phyloP scores from a whole-genome alignment of 2,113 vertebrate species.

The Vulpes lagopus region DNA sequence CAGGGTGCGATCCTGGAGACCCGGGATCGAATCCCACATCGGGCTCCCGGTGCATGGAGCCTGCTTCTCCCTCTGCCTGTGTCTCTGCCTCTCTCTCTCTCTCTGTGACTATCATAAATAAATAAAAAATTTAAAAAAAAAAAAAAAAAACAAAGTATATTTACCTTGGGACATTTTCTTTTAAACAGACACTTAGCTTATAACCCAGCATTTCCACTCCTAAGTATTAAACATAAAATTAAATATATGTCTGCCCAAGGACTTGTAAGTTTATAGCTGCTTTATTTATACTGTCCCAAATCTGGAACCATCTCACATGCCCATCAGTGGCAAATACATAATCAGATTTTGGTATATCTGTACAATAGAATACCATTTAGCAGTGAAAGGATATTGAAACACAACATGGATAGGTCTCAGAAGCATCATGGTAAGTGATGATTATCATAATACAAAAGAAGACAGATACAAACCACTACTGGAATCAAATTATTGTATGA shows the following conservation, averaged over 20 bases:
- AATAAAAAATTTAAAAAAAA: too few species aligned
- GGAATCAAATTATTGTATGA: neutral
- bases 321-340: neutral
- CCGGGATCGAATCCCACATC: too few species aligned
- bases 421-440: neutral
- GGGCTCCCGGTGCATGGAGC: too few species aligned
- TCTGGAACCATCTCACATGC: neutral
- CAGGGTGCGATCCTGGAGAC: too few species aligned
- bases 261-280: neutral
- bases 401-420: neutral
- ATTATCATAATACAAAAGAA: neutral
- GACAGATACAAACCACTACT: neutral
- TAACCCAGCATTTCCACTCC: neutral
- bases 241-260: neutral
- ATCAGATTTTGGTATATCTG: constrained; percentile 22
- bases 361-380: neutral
- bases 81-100: too few species aligned
- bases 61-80: too few species aligned
- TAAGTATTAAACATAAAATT: constrained; percentile 20
- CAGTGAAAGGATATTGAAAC: constrained; percentile 11
- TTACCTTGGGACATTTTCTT: neutral
- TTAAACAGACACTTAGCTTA: neutral
- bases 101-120: too few species aligned
- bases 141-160: neutral
- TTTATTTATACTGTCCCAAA: neutral